phyloP scores from a whole-genome alignment of 2,888 invertebrate genomes.

The Miltochrista miniata region DNA sequence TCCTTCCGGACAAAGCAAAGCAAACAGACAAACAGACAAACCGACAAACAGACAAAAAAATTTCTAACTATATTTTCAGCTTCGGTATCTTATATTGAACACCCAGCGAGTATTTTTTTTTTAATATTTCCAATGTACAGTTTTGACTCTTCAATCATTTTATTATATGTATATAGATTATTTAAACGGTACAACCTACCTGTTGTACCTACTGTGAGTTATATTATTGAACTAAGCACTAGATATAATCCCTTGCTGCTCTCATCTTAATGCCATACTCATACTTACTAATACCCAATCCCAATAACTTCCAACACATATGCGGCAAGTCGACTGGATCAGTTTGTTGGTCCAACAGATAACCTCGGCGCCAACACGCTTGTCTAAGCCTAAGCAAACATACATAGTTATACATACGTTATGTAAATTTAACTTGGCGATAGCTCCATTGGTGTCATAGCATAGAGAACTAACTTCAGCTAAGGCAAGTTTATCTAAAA shows the following conservation, averaged over 20 bases:
- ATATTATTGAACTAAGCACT: neutral
- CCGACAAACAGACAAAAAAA: too few species aligned
- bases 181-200: too few species aligned
- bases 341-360: conserved; percentile 5
- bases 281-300: neutral
- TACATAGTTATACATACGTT: conserved; percentile 4
- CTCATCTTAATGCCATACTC: neutral
- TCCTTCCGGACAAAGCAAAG: too few species aligned
- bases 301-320: neutral
- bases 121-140: too few species aligned
- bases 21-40: too few species aligned
- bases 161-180: too few species aligned
- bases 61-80: too few species aligned
- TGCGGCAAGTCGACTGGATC: conserved; percentile 1
- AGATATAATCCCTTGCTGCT: neutral
- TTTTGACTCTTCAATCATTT: too few species aligned
- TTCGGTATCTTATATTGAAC: too few species aligned
- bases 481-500: neutral
- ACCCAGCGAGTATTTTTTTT: too few species aligned
- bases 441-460: conserved; percentile 12
- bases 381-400: conserved; percentile 4
- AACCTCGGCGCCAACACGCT: conserved; percentile 2
- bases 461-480: neutral
- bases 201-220: neutral
- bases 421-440: conserved; percentile 17